These are phyloP conservation scores for Acanthoscelides obtectus DNA, from an alignment of 2,888 invertebrate genomes.

Conservation along the genomic window DNA sequence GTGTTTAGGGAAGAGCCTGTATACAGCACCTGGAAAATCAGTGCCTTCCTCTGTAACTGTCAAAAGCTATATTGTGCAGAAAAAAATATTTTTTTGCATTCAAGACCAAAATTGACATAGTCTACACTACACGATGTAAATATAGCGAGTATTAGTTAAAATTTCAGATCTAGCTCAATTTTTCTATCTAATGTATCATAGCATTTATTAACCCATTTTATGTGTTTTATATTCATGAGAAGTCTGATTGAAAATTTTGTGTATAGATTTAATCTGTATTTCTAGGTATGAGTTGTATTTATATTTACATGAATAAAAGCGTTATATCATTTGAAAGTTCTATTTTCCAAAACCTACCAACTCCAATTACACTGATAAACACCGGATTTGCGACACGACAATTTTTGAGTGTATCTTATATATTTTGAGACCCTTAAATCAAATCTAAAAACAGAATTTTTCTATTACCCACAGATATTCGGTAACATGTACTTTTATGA, in stretches of 20 bases:
- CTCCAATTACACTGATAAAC: too few relatives aligned
- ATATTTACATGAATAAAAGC: slow-evolving; percentile 33
- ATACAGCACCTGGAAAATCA: slow-evolving; percentile 37
- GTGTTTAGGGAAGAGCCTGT: too few relatives aligned
- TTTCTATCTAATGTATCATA: slow-evolving; percentile 32
- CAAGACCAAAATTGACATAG: slow-evolving; percentile 35
- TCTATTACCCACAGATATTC: too few relatives aligned
- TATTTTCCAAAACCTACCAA: too few relatives aligned
- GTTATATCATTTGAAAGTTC: slow-evolving; percentile 8
- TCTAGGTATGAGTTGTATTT: slow-evolving; percentile 34
- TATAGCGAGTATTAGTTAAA: slow-evolving; percentile 21
- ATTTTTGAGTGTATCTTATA: too few relatives aligned
- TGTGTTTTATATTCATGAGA: slow-evolving; percentile 25
- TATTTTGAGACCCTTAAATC: too few relatives aligned
- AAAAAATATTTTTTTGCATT: slow-evolving; percentile 41
- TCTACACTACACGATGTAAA: slow-evolving; percentile 23
- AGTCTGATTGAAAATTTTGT: slow-evolving; percentile 37
- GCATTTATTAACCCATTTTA: slow-evolving; percentile 9
- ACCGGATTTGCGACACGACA: too few relatives aligned
- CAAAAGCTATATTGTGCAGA: slow-evolving; percentile 27
- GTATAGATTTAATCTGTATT: slow-evolving; percentile 27
- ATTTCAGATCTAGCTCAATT: slow-evolving; percentile 38
- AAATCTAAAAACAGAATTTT: too few relatives aligned
- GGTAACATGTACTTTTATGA: too few relatives aligned
- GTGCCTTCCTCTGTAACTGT: slow-evolving; percentile 40